Conservation (phyloP, 2,888 invertebrate species). For the Phortica okadai region DNA sequence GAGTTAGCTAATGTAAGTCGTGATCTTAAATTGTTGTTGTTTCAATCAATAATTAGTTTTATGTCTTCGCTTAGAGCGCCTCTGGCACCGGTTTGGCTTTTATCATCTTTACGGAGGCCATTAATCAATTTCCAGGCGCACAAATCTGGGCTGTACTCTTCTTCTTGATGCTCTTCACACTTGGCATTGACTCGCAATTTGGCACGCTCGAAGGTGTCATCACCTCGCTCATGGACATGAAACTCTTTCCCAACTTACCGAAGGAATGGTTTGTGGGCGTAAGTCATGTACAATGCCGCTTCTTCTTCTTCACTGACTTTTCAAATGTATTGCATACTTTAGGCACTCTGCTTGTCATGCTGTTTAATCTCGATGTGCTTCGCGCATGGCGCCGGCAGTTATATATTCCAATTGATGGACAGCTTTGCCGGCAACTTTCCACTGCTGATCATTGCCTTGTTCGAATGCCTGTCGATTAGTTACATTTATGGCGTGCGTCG, state of each 20-base stretch:
- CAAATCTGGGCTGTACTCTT: constrained; percentile 97
- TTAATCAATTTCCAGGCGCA: constrained; percentile 97
- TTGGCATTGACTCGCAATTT: constrained; percentile 98
- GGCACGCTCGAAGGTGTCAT: constrained; percentile 97
- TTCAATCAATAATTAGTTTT: background rate
- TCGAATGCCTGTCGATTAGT: constrained; percentile 93
- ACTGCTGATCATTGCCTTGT: constrained; percentile 92
- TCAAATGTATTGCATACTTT: constrained; percentile 13
- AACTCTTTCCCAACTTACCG: constrained; percentile 91
- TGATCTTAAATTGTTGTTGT: background rate
- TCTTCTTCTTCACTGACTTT: background rate
- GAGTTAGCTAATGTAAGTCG: constrained; percentile 90
- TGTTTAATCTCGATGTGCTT: constrained; percentile 92
- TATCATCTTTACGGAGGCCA: constrained; percentile 98
- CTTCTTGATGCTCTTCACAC: constrained; percentile 96
- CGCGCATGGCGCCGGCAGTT: constrained; percentile 94
- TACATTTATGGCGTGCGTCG: constrained; percentile 95
- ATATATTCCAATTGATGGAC: constrained; percentile 94
- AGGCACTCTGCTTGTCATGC: constrained; percentile 85
- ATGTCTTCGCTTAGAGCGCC: constrained; percentile 84
- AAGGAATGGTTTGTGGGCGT: constrained; percentile 92
- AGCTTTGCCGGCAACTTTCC: constrained; percentile 96
- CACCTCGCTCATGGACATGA: constrained; percentile 96
- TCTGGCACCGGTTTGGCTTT: constrained; percentile 97
- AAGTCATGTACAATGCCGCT: constrained; percentile 35